Evolutionary conservation across 2,113 vertebrate genomes (phyloP).

Genomic region (Emydura subglobosa): DNA sequence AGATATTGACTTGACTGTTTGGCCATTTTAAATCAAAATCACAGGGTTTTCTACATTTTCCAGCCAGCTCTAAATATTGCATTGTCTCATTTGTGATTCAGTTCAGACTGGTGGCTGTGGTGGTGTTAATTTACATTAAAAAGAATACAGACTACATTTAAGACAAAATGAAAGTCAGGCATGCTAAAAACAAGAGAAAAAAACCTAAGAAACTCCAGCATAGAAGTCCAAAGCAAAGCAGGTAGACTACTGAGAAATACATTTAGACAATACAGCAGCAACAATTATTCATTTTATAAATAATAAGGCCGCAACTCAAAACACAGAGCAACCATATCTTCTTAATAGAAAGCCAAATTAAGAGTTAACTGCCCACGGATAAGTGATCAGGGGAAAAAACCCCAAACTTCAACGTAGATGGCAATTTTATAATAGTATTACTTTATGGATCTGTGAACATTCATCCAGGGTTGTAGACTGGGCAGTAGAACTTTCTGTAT

Average conservation of each 20-base stretch:
- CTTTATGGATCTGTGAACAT: neutral
- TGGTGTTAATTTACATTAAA: neutral
- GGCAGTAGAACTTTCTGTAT: neutral
- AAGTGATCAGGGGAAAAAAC: neutral
- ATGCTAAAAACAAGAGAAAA: neutral
- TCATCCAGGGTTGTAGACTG: neutral
- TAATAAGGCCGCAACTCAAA: neutral
- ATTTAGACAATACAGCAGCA: neutral
- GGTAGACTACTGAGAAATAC: neutral
- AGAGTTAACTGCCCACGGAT: neutral
- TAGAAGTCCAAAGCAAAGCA: neutral
- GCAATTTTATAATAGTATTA: neutral
- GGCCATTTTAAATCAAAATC: neutral
- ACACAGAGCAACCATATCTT: neutral
- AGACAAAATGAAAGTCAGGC: neutral
- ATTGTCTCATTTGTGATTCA: neutral
- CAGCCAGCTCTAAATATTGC: neutral
- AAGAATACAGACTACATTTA: neutral
- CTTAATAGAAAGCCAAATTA: neutral
- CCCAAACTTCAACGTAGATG: neutral
- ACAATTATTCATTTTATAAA: neutral
- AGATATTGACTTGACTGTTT: neutral
- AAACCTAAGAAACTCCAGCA: neutral
- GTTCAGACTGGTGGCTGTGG: neutral
- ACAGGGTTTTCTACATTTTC: neutral